Base-by-base conservation (phyloP, 1,140 invertebrate species). In the Zaprionus tsacasi region DNA sequence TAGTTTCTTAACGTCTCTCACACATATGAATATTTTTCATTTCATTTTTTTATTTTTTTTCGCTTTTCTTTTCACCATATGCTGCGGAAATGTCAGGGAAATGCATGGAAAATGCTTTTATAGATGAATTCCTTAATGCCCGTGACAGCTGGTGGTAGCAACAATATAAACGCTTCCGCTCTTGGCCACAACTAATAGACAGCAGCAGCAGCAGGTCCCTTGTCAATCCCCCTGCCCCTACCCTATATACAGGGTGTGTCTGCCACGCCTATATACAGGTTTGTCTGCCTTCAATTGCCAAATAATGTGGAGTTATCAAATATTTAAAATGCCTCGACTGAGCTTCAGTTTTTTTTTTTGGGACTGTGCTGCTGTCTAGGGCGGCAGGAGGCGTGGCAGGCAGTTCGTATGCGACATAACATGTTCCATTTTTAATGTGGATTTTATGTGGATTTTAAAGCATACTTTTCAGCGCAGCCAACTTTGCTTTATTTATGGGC, bases 391-490 rank as follows among this genome's bases (percentile, higher is more conserved):
- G 33, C 13, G 52, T 13, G 45, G 15, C 21, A 25, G 40, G 12
- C 21, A 25, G 52, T 54, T 67, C 71, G 77, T 76, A 79, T 82
- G 83, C 83, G 83, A 87, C 83, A 87, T 55, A 87, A 87, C 83
- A 87, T 88, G 80, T 73, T 87, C 73, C 87, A 87, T 88, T 70
- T 80, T 87, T 87, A 87, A 87, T 87, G 83, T 25, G 80, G 33
- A 80, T 80, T 88, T 75, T 76, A 74, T 70, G 71, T 70, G 65
- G 58, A 78, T 74, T 80, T 87, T 88, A 88, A 87, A 87, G 83
- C 83, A 79, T 78, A 67, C 77, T 78, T 86, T 77, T n/a, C 1
- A 82, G 79, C 79, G 43, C 35, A 58, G 59, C 38, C 40, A 17
- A 38, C 43, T 12, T 33, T 61, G 33, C 69, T 45, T 66, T 71